Percentiles rank a stretch among this genome's conserved stretches.
phyloP scores from a whole-genome alignment of 2,797 vertebrate species.

The Poeciliopsis gracilis region DNA sequence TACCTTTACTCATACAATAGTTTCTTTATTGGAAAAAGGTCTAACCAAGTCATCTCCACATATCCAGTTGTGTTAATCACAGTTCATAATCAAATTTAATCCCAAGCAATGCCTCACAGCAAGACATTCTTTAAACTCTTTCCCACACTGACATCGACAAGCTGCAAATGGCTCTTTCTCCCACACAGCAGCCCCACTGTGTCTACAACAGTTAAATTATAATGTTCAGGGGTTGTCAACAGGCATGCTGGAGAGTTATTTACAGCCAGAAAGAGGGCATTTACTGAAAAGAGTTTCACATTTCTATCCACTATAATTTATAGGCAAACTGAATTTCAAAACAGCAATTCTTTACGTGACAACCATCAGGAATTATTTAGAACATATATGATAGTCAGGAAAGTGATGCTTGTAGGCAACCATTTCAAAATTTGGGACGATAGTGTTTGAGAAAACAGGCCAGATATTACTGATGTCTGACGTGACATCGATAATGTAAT shows the following conservation, averaged over 20 bases:
- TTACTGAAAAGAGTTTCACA: slow-evolving; percentile 2
- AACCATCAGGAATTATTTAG: background rate
- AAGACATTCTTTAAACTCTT: slow-evolving; percentile 8
- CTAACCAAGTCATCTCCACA: background rate
- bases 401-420: background rate
- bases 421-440: background rate
- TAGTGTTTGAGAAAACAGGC: no score
- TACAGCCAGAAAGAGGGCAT: slow-evolving; percentile 3
- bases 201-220: slow-evolving; percentile 11
- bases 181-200: slow-evolving; percentile 12
- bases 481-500: no score
- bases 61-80: slow-evolving; percentile 18
- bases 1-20: background rate
- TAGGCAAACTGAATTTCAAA: background rate
- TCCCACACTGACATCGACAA: slow-evolving; percentile 10
- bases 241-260: slow-evolving; percentile 1
- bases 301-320: background rate
- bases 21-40: background rate
- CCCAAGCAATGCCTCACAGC: slow-evolving; percentile 1
- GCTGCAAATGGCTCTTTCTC: slow-evolving; percentile 6
- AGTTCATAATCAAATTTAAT: slow-evolving; percentile 16
- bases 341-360: background rate
- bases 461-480: no score
- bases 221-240: slow-evolving; percentile 7
- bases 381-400: background rate